Evolutionary conservation across 2,888 invertebrate species (phyloP).

Genomic region (Brachylomia viminalis): DNA sequence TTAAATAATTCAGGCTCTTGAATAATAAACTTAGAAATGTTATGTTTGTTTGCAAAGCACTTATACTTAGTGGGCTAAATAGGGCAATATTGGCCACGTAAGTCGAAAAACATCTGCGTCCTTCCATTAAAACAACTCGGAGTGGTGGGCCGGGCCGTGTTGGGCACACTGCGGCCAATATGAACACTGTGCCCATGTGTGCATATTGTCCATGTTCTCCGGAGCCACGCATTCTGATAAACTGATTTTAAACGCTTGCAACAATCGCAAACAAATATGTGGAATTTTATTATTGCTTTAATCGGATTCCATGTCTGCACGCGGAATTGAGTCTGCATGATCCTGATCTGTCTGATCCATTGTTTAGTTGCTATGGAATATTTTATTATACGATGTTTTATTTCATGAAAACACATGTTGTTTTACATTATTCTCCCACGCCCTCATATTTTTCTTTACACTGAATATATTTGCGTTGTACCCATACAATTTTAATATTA

Average conservation of each 20-base stretch:
- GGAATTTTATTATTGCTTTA: conserved; percentile 19
- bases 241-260: conserved; percentile 34
- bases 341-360: too few species aligned
- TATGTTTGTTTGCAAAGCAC: conserved; percentile 60
- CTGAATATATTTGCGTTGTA: conserved; percentile 43
- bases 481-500: conserved; percentile 56
- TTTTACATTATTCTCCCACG: conserved; percentile 23
- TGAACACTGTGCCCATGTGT: conserved; percentile 15
- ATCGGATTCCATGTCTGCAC: neutral
- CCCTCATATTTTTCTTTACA: conserved; percentile 24
- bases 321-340: conserved; percentile 15
- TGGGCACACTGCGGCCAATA: conserved; percentile 39
- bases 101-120: conserved; percentile 72
- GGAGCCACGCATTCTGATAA: conserved; percentile 28
- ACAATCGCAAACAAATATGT: conserved; percentile 23
- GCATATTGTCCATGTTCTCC: conserved; percentile 21
- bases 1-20: conserved; percentile 47
- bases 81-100: conserved; percentile 71
- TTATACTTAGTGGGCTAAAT: conserved; percentile 68
- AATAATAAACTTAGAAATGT: conserved; percentile 60
- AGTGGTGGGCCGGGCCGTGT: conserved; percentile 38
- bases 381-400: neutral
- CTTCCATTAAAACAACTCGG: conserved; percentile 61
- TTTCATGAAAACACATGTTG: neutral
- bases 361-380: neutral